Conservation (phyloP, 2,797 vertebrate species). For the Telmatherina bonti region DNA sequence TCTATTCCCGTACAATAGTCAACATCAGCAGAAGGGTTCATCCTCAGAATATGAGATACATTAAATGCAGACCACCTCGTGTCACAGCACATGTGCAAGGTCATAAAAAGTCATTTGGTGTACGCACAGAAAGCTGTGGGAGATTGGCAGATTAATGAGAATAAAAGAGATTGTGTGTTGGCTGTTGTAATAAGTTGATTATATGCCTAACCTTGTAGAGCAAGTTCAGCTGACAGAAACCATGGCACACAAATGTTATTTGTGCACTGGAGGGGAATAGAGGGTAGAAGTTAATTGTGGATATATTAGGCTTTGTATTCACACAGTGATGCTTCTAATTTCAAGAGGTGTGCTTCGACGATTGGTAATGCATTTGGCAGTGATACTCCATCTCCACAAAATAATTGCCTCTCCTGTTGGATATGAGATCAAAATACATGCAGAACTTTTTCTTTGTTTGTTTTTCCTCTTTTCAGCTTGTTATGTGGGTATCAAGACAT, state of each 20-base stretch:
- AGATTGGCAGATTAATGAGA: constrained; percentile 67
- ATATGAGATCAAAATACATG: constrained; percentile 48
- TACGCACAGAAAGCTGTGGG: constrained; percentile 36
- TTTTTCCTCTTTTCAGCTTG: not conserved
- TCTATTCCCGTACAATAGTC: constrained; percentile 4
- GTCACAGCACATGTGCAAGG: constrained; percentile 13
- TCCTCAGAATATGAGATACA: not conserved
- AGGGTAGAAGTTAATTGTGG: constrained; percentile 66
- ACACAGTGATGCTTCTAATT: constrained; percentile 41
- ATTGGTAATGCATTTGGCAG: constrained; percentile 60
- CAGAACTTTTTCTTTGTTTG: constrained; percentile 19
- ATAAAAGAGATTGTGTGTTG: constrained; percentile 45
- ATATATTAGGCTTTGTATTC: constrained; percentile 54
- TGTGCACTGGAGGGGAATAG: constrained; percentile 44
- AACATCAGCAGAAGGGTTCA: not conserved
- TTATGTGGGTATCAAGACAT: no score
- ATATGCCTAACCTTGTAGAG: constrained; percentile 55
- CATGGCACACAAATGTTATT: constrained; percentile 60
- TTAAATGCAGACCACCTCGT: constrained; percentile 14
- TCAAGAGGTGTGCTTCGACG: constrained; percentile 45
- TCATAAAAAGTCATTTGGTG: constrained; percentile 65
- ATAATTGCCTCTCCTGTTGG: constrained; percentile 58
- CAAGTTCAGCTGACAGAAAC: constrained; percentile 47
- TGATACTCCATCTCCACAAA: constrained; percentile 56
- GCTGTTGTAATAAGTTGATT: constrained; percentile 64